Conservation (phyloP, 2,888 invertebrate species). For the Apotomis turbidana region DNA sequence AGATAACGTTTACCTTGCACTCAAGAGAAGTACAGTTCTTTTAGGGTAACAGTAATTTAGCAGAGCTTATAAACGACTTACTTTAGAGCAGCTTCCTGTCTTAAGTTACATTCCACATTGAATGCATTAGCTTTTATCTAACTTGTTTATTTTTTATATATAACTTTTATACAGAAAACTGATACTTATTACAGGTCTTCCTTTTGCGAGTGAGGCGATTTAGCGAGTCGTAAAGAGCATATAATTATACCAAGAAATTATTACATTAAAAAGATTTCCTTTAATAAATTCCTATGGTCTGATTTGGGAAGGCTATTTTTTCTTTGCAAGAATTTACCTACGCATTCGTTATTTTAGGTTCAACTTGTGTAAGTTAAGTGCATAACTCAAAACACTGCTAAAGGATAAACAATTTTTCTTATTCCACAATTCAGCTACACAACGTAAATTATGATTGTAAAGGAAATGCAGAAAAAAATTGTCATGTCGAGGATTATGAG, state of each 20-base stretch:
- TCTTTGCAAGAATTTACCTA: too few species aligned
- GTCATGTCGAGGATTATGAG: slow-evolving; percentile 27
- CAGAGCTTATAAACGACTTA: background rate
- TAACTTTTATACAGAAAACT: too few species aligned
- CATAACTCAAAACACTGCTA: background rate
- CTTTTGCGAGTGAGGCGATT: too few species aligned
- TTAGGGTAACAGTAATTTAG: slow-evolving; percentile 9
- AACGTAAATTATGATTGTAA: slow-evolving; percentile 9
- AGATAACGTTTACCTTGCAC: slow-evolving; percentile 20
- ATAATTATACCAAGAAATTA: too few species aligned
- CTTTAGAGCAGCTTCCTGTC: background rate
- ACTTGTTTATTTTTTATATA: too few species aligned
- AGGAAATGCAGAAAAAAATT: slow-evolving; percentile 17
- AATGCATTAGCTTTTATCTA: background rate
- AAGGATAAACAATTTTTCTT: background rate
- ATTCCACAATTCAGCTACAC: background rate
- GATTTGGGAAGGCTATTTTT: too few species aligned
- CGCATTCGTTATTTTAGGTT: too few species aligned
- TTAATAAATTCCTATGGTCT: too few species aligned
- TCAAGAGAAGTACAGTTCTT: slow-evolving; percentile 1
- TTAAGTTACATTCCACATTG: background rate
- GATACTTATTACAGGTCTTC: too few species aligned
- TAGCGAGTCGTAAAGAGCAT: too few species aligned
- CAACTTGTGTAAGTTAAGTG: too few species aligned
- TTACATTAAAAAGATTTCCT: too few species aligned